phyloP scores from a whole-genome alignment of 2,888 invertebrate species.

The Xylophagus ater region DNA sequence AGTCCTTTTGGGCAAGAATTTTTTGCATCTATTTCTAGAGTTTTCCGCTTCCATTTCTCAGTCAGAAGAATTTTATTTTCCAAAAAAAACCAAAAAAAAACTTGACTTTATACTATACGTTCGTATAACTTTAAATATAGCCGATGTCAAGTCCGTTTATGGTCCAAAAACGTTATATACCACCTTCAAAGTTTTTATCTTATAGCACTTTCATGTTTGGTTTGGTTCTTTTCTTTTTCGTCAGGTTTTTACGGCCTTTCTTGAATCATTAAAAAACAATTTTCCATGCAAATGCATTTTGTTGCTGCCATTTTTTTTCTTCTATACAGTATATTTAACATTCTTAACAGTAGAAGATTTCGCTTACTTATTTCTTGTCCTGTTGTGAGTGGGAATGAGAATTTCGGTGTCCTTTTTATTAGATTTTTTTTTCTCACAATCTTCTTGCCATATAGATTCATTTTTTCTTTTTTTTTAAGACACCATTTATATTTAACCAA shows the following conservation, averaged over 20 bases:
- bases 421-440: background rate
- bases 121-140: too few relatives aligned
- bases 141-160: constrained; percentile 10
- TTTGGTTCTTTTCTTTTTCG: too few relatives aligned
- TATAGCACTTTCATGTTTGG: too few relatives aligned
- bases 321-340: too few relatives aligned
- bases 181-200: background rate
- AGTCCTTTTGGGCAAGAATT: constrained; percentile 11
- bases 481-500: background rate
- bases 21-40: constrained; percentile 7
- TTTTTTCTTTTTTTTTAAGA: background rate
- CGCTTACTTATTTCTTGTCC: constrained; percentile 4
- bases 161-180: too few relatives aligned
- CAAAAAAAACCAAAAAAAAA: too few relatives aligned
- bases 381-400: background rate
- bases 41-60: constrained; percentile 3
- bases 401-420: background rate
- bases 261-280: constrained; percentile 17
- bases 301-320: constrained; percentile 6
- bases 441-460: background rate
- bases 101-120: too few relatives aligned
- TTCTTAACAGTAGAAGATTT: constrained; percentile 5
- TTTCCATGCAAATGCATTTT: constrained; percentile 18
- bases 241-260: constrained; percentile 11
- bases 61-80: too few relatives aligned